phyloP scores from a whole-genome alignment of 1,140 invertebrate genomes.

The Pseudomyrmex flavicornis region DNA sequence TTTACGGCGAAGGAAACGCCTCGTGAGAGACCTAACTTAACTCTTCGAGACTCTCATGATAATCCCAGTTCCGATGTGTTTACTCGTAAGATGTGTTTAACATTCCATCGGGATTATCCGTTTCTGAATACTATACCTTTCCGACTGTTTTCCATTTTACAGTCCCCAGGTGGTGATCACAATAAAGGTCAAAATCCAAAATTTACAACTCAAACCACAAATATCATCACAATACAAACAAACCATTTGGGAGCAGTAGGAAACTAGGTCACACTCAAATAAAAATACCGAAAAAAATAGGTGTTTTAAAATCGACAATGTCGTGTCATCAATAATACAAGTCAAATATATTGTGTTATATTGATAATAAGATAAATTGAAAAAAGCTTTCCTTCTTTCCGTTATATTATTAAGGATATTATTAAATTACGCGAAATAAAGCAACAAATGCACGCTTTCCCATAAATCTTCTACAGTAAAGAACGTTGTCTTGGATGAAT shows the following conservation, averaged over 20 bases:
- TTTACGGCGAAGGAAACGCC: constrained; percentile 31
- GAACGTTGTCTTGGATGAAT: constrained; percentile 33
- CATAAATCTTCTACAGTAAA: neutral
- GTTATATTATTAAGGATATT: neutral
- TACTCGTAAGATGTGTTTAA: neutral
- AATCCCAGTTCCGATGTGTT: neutral
- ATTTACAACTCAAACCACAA: neutral
- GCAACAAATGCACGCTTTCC: neutral
- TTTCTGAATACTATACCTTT: constrained; percentile 11
- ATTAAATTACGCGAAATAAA: neutral
- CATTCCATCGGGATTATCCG: neutral
- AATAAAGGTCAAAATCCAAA: constrained; percentile 9
- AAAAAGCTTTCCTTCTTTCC: neutral
- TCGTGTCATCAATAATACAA: too few species aligned
- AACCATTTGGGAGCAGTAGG: neutral
- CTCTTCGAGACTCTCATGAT: constrained; percentile 11
- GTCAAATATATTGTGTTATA: too few species aligned
- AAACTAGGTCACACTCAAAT: neutral
- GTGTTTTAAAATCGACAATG: neutral
- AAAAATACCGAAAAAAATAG: neutral
- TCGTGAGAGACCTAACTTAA: constrained; percentile 8
- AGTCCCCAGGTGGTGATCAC: neutral
- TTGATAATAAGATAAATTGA: neutral
- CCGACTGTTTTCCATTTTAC: neutral
- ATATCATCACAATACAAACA: neutral